Evolutionary conservation across 2,113 vertebrate genomes (phyloP).

Genomic region (Dunckerocampus dactyliophorus): DNA sequence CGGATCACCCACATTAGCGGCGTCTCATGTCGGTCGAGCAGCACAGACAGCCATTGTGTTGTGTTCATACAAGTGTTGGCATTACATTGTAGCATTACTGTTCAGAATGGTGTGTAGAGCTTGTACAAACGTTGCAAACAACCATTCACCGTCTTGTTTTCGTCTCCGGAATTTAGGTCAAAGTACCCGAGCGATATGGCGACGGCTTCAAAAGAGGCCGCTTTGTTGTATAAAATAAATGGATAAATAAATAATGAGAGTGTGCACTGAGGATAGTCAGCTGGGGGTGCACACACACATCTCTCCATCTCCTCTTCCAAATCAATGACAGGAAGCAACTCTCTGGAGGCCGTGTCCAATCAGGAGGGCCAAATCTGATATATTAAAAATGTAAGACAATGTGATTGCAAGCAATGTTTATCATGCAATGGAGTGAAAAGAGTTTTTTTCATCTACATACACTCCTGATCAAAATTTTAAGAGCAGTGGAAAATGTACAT

Average conservation of each 20-base stretch:
- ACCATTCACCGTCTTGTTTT: not conserved
- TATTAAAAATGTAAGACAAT: conserved; percentile 2
- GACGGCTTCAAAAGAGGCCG: not conserved
- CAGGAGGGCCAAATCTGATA: conserved; percentile 36
- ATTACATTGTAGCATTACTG: not conserved
- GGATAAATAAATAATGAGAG: not conserved
- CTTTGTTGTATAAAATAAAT: not conserved
- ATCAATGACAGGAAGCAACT: conserved; percentile 1
- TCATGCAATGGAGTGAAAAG: conserved; percentile 44
- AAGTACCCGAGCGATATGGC: not conserved
- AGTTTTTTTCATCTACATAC: not conserved
- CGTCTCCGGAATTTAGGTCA: not conserved
- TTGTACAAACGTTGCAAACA: not conserved
- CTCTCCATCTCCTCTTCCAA: not conserved
- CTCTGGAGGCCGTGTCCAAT: conserved; percentile 46
- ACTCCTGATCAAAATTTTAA: too few species aligned
- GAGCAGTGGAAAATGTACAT: too few species aligned
- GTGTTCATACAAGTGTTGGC: too few species aligned
- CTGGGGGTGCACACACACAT: not conserved
- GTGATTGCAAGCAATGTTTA: conserved; percentile 36
- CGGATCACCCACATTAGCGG: too few species aligned
- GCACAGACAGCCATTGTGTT: not conserved
- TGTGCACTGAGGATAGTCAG: not conserved
- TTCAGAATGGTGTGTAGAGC: not conserved
- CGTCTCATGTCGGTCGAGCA: too few species aligned